Conservation (phyloP, 1,140 invertebrate species). For the Ceratoteleas bidentatus region DNA sequence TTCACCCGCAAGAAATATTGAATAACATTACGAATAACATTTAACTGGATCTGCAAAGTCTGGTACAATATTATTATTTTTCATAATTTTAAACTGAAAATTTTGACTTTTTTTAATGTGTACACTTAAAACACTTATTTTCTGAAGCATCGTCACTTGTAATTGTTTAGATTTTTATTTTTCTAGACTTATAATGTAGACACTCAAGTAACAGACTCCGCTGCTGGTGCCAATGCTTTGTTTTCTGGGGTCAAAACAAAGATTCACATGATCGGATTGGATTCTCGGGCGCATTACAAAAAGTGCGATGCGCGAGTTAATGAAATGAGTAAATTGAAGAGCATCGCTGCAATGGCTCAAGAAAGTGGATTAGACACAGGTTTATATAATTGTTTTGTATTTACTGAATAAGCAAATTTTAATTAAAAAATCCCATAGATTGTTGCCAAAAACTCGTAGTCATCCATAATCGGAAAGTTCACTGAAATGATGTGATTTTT, state of each 20-base stretch:
- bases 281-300: constrained; percentile 80
- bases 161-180: constrained; percentile 3
- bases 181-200: constrained; percentile 89
- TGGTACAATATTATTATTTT: no score
- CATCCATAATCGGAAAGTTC: not conserved
- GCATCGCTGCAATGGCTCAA: constrained; percentile 86
- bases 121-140: no score
- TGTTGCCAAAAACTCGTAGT: not conserved
- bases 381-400: not conserved
- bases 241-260: constrained; percentile 87
- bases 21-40: no score
- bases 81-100: no score
- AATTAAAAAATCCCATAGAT: no score
- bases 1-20: no score
- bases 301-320: constrained; percentile 80
- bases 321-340: constrained; percentile 81
- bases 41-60: no score
- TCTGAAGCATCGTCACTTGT: no score
- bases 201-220: constrained; percentile 88
- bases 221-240: constrained; percentile 88
- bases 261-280: constrained; percentile 85
- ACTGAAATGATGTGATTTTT: not conserved
- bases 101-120: no score
- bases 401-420: no score
- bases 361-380: constrained; percentile 86